Evolutionary conservation across 2,888 invertebrate genomes (phyloP), one percentile per base, ranked within the genome.

Genomic region (Cenopis cana): DNA sequence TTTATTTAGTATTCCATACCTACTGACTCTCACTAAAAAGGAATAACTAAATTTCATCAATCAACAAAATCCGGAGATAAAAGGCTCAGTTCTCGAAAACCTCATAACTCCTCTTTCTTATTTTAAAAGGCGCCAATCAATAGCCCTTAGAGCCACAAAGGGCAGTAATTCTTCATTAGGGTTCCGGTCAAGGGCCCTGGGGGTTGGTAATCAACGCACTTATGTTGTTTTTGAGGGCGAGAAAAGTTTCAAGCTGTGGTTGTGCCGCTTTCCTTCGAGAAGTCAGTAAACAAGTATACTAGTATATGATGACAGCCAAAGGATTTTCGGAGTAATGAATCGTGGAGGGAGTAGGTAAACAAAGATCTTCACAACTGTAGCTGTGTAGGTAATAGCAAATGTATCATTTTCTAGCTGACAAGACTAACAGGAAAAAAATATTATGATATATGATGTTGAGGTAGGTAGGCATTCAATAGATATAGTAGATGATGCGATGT

Each of bases 131-230:
- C 69, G 61, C 68, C 79, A 77, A 77, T 78, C 76, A 79, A 78
- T 77, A 82, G 76, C 76, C 75, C 75, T 70, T 72, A 75, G 78
- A 38, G 64, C 64, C 79, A 82, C 85, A 86, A 85, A 84, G 88
- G 89, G 87, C 83, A 84, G 88, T 90, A 87, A 90, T 89, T 91
- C 91, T 91, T 91, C 91, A 92, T 92, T 92, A 92, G 87, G 82
- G 86, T 87, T 88, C 88, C 89, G 91, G 91, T 89, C 90, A 89
- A 90, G 90, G 81, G 83, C 88, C 87, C 87, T 80, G 76, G 86
- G 86, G 90, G 89, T 83, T 82, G 81, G 85, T 85, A 91, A 91
- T 90, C 90, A 91, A 89, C 89, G 83, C 78, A 84, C 83, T 87
- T 82, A 77, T 85, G 82, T 89, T 88, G 86, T 89, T 88, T 85